Percentiles rank a stretch among this genome's conserved stretches.
These are phyloP conservation scores for Oxytorus armatus DNA, from an alignment of 2,888 invertebrate species.

Conservation along the genomic window DNA sequence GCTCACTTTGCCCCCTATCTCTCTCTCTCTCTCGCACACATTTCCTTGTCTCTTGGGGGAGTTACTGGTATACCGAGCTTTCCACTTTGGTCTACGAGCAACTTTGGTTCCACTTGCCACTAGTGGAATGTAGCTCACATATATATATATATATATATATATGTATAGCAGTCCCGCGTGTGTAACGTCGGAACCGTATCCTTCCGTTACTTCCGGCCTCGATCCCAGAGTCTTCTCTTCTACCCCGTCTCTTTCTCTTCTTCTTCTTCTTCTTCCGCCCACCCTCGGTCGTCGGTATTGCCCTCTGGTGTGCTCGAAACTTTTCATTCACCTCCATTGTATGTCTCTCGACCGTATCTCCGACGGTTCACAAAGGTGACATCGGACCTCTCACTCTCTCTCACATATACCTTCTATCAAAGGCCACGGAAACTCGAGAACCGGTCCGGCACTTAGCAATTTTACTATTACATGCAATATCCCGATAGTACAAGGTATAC, in stretches of 20 bases:
- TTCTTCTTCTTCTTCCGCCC: conserved; percentile 1
- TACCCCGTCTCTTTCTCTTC: conserved; percentile 29
- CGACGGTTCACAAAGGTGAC: conserved; percentile 50
- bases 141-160: too few relatives aligned
- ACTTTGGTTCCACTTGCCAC: conserved; percentile 62
- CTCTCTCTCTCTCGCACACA: conserved; percentile 13
- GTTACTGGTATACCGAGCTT: conserved; percentile 63
- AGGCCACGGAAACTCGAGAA: conserved; percentile 33
- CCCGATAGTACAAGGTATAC: not conserved
- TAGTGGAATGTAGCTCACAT: conserved; percentile 23
- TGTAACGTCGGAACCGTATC: conserved; percentile 66
- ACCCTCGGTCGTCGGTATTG: conserved; percentile 33
- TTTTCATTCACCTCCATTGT: conserved; percentile 62
- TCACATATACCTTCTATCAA: not conserved
- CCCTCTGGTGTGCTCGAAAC: conserved; percentile 54
- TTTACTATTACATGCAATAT: conserved; percentile 1
- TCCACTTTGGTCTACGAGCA: conserved; percentile 62
- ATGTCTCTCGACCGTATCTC: conserved; percentile 58
- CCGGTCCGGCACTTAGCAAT: conserved; percentile 7
- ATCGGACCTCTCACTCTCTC: conserved; percentile 4
- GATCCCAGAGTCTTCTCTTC: conserved; percentile 29
- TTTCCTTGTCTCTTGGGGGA: conserved; percentile 46
- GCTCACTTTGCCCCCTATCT: conserved; percentile 47
- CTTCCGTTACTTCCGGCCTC: conserved; percentile 69
- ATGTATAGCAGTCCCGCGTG: conserved; percentile 52